Conservation (phyloP, 2,113 vertebrate genomes). For the Perca fluviatilis region DNA sequence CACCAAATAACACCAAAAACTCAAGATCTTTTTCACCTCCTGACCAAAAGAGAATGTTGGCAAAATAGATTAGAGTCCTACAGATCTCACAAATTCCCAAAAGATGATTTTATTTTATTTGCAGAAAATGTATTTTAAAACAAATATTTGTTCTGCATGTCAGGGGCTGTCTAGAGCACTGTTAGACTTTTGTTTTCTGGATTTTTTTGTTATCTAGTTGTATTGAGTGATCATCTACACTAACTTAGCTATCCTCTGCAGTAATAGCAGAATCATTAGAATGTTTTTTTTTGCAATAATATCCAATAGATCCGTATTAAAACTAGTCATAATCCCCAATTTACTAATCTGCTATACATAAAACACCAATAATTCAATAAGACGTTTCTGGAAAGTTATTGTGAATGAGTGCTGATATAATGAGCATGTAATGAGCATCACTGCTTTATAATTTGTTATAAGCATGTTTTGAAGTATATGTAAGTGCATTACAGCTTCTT, state of each 20-base stretch:
- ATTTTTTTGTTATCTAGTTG: not conserved
- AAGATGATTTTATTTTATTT: not conserved
- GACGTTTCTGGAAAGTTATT: not conserved
- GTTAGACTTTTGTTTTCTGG: not conserved
- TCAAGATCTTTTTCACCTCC: not conserved
- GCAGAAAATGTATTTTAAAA: not conserved
- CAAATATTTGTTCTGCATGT: not conserved
- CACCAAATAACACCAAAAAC: no score
- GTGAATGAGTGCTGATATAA: not conserved
- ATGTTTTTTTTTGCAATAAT: not conserved
- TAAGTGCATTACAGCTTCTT: constrained; percentile 32
- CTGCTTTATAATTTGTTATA: not conserved
- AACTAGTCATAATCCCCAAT: not conserved
- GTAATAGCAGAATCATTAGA: not conserved
- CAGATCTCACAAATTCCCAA: not conserved
- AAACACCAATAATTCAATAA: constrained; percentile 1
- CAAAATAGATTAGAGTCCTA: not conserved
- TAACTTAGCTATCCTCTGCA: not conserved
- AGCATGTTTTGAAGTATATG: not conserved
- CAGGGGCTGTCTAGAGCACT: not conserved
- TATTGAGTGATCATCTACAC: not conserved
- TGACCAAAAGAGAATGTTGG: not conserved
- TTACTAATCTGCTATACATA: not conserved
- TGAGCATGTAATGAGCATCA: no score
- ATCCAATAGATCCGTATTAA: not conserved